These are phyloP conservation scores for Astatotilapia flaviijosephi DNA, from an alignment of 2,113 vertebrate genomes.

Conservation along the genomic window DNA sequence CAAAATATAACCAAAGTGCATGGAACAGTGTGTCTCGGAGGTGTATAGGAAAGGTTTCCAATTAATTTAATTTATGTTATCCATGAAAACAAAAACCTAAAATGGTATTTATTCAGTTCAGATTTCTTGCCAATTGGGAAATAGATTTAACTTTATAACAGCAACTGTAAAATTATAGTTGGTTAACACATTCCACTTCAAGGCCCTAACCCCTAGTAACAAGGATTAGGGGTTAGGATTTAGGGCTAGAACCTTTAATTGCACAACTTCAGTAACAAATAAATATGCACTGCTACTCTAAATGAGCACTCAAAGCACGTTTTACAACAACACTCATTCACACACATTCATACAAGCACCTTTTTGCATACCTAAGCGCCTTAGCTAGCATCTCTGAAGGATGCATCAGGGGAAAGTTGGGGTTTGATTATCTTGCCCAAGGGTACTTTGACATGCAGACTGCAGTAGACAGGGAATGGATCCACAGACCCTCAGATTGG, in stretches of 20 bases:
- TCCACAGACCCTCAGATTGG: neutral
- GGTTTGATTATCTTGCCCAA: neutral
- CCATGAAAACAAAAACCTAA: neutral
- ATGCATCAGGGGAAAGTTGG: neutral
- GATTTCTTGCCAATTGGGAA: neutral
- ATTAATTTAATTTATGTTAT: neutral
- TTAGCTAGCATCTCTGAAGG: neutral
- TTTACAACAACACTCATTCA: neutral
- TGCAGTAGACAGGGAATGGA: neutral
- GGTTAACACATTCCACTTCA: neutral
- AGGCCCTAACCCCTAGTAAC: neutral
- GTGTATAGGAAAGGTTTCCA: neutral
- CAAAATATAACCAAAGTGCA: constrained; percentile 1
- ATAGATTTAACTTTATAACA: neutral
- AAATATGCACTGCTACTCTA: neutral
- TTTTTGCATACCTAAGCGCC: neutral
- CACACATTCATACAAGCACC: neutral
- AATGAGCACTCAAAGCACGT: neutral
- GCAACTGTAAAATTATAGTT: neutral
- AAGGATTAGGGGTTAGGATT: neutral
- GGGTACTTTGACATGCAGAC: neutral
- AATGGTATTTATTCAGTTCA: neutral
- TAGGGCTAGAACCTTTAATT: neutral
- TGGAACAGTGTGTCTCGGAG: neutral
- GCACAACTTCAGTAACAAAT: neutral